phyloP scores from a whole-genome alignment of 2,888 invertebrate genomes.

The Phyllotreta striolata region DNA sequence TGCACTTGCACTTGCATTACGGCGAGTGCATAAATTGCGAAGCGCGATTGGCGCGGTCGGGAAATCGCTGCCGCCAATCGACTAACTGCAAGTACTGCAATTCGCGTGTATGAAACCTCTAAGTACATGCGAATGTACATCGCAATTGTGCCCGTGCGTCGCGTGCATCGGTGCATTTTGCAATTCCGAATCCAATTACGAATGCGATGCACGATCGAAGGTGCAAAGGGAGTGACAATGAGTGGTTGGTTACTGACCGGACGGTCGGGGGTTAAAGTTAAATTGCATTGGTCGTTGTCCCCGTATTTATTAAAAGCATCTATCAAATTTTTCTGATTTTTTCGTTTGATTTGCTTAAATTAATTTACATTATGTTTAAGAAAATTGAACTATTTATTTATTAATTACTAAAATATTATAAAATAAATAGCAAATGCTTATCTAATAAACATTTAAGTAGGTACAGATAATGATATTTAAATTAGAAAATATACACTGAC shows the following conservation, averaged over 20 bases:
- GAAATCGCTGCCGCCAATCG: slow-evolving; percentile 34
- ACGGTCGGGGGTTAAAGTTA: slow-evolving; percentile 9
- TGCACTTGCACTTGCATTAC: slow-evolving; percentile 38
- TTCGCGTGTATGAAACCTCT: slow-evolving; percentile 36
- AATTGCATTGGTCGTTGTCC: slow-evolving; percentile 19
- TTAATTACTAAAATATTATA: no score
- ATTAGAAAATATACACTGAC: no score
- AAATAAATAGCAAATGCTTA: no score
- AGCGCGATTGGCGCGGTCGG: slow-evolving; percentile 30
- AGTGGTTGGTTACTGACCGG: slow-evolving; percentile 18
- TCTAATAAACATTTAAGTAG: no score
- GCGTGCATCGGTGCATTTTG: slow-evolving; percentile 32
- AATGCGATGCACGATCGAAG: slow-evolving; percentile 21
- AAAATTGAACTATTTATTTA: no score
- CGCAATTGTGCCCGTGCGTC: slow-evolving; percentile 29
- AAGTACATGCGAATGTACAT: slow-evolving; percentile 30
- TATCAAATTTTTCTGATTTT: no score
- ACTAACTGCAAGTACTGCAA: slow-evolving; percentile 36
- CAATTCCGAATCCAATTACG: slow-evolving; percentile 28
- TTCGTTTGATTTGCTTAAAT: no score
- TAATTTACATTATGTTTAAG: no score
- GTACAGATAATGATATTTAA: no score
- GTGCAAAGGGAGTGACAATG: slow-evolving; percentile 31
- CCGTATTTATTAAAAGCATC: no score
- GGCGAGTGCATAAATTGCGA: slow-evolving; percentile 31